These are phyloP conservation scores for Notodonta dromedarius DNA, from an alignment of 2,888 invertebrate genomes.

Conservation along the genomic window DNA sequence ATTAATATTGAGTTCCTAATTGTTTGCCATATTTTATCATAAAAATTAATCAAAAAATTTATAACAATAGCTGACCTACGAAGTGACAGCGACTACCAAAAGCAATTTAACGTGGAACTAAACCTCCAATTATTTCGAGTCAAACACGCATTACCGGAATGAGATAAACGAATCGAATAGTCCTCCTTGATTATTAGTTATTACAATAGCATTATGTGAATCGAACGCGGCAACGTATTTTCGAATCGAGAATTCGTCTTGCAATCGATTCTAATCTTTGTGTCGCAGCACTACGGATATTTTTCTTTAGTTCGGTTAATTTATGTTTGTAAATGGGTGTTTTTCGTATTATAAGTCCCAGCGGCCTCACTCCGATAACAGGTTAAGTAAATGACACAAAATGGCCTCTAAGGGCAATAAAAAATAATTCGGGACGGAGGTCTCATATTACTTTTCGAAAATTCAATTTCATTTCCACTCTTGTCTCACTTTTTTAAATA, in stretches of 20 bases:
- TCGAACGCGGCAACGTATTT: constrained; percentile 38
- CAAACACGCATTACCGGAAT: constrained; percentile 45
- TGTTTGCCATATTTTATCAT: no score
- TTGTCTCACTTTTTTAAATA: constrained; percentile 48
- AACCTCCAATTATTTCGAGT: constrained; percentile 48
- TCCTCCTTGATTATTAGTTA: constrained; percentile 64
- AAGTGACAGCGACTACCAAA: constrained; percentile 48
- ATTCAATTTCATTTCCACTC: constrained; percentile 68
- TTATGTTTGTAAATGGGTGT: constrained; percentile 34
- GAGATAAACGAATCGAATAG: constrained; percentile 67
- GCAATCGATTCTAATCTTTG: constrained; percentile 44
- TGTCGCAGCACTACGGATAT: constrained; percentile 26
- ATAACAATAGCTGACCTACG: constrained; percentile 39
- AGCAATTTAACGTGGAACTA: constrained; percentile 45
- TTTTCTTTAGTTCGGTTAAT: constrained; percentile 26
- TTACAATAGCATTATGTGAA: constrained; percentile 63
- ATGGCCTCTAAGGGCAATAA: constrained; percentile 61
- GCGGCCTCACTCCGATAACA: constrained; percentile 63
- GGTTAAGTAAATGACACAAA: constrained; percentile 77
- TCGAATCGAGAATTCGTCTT: constrained; percentile 17
- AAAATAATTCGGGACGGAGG: constrained; percentile 61
- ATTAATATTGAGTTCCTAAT: no score
- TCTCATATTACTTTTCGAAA: constrained; percentile 65
- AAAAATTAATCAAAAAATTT: constrained; percentile 7
- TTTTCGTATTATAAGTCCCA: constrained; percentile 48